A percentile compares a stretch with the other conserved stretches of the same genome.
These are phyloP conservation scores for Cryptotis parvus DNA, from an alignment of 2,113 vertebrate genomes.

Conservation along the genomic window DNA sequence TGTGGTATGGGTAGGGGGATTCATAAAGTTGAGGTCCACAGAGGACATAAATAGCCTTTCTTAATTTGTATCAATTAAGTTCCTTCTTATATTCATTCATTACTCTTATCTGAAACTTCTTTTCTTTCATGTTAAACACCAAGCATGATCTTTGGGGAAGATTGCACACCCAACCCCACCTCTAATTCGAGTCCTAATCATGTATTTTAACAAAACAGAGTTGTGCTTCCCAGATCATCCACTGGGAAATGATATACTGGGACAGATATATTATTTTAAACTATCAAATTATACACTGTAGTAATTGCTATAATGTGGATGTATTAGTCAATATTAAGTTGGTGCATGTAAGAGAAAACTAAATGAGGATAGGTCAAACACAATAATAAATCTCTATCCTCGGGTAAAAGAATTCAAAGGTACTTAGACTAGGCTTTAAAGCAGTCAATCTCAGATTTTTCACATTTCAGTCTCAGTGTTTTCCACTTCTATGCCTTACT, in stretches of 20 bases:
- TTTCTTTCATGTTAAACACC: not conserved
- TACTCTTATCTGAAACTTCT: not conserved
- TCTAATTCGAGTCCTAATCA: not conserved
- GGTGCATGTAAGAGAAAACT: conserved; percentile 25
- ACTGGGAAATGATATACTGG: not conserved
- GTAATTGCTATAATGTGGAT: not conserved
- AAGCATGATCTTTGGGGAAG: conserved; percentile 8
- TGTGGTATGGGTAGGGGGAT: too few species aligned
- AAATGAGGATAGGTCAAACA: not conserved
- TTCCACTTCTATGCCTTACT: not conserved
- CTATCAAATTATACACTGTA: not conserved
- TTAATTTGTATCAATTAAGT: not conserved
- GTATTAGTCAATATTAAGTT: not conserved
- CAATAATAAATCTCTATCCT: not conserved
- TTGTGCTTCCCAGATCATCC: not conserved
- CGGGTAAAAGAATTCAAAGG: not conserved
- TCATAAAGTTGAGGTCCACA: too few species aligned
- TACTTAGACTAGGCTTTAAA: not conserved
- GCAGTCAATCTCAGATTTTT: not conserved
- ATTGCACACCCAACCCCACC: not conserved
- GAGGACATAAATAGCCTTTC: too few species aligned
- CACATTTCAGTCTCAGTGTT: not conserved
- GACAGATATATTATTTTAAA: not conserved
- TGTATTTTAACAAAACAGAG: not conserved
- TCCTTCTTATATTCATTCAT: not conserved